Conservation (phyloP, 2,113 vertebrate species). For the Epinephelus cyanopodus region DNA sequence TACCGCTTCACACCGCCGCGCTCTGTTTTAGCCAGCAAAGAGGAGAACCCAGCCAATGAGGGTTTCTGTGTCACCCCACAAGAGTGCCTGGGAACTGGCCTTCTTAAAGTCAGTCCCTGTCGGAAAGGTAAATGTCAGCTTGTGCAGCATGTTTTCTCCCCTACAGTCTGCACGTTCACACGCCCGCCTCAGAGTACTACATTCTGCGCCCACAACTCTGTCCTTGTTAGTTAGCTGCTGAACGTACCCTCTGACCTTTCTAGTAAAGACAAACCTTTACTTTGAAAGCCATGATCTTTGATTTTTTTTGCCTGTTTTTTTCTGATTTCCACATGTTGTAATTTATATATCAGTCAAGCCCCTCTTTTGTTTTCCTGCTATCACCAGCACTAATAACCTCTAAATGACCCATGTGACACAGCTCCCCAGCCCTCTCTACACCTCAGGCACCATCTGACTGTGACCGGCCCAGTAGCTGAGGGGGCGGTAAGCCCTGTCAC, state of each 20-base stretch:
- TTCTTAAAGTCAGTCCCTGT: constrained; percentile 93
- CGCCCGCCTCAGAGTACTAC: no score
- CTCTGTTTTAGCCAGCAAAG: constrained; percentile 89
- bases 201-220: not conserved
- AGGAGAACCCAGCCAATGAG: constrained; percentile 90
- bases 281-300: not conserved
- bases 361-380: constrained; percentile 16
- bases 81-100: constrained; percentile 91
- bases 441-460: constrained; percentile 62
- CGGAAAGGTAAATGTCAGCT: constrained; percentile 86
- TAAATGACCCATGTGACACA: constrained; percentile 68
- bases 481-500: constrained; percentile 70
- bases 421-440: constrained; percentile 44
- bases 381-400: constrained; percentile 22
- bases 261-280: not conserved
- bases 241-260: not conserved
- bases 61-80: constrained; percentile 91
- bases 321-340: not conserved
- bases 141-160: constrained; percentile 2
- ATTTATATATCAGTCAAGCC: not conserved
- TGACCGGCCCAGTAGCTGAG: constrained; percentile 50
- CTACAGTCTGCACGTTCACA: not conserved
- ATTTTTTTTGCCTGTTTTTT: not conserved
- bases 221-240: not conserved
- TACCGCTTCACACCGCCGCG: constrained; percentile 91